These are phyloP conservation scores for Trachelus stipa DNA, from an alignment of 2,888 invertebrate species.

Conservation along the genomic window DNA sequence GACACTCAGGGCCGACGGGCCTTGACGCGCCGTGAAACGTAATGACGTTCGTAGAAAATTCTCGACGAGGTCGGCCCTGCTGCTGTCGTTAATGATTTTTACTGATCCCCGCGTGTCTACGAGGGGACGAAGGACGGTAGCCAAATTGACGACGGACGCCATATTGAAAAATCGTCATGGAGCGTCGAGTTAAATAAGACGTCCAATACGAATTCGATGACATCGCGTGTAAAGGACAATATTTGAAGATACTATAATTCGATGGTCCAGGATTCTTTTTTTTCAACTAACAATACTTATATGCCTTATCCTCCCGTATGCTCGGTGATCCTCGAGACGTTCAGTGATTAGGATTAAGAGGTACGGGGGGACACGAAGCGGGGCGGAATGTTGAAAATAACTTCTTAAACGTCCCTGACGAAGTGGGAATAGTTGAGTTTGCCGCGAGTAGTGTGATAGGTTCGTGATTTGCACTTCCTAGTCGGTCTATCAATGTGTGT, in stretches of 20 bases:
- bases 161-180: neutral
- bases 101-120: neutral
- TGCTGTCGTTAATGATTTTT: neutral
- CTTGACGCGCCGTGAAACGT: constrained; percentile 57
- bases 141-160: neutral
- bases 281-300: too few relatives aligned
- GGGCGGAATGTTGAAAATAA: constrained; percentile 58
- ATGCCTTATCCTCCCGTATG: too few relatives aligned
- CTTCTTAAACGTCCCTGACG: constrained; percentile 61
- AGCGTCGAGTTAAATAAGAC: neutral
- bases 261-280: neutral
- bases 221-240: neutral
- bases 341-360: neutral
- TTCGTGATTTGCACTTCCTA: constrained; percentile 61
- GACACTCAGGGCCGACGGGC: constrained; percentile 55
- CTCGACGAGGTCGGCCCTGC: constrained; percentile 46
- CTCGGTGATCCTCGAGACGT: too few relatives aligned
- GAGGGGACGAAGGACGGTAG: neutral
- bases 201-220: neutral
- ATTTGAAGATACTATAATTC: neutral
- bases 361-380: constrained; percentile 20
- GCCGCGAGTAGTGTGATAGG: constrained; percentile 53
- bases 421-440: constrained; percentile 57
- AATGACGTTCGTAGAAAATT: constrained; percentile 60
- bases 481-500: constrained; percentile 30